Evolutionary conservation across 2,113 vertebrate genomes (phyloP), one percentile per base, ranked within the genome.

Genomic region (Rissa tridactyla): DNA sequence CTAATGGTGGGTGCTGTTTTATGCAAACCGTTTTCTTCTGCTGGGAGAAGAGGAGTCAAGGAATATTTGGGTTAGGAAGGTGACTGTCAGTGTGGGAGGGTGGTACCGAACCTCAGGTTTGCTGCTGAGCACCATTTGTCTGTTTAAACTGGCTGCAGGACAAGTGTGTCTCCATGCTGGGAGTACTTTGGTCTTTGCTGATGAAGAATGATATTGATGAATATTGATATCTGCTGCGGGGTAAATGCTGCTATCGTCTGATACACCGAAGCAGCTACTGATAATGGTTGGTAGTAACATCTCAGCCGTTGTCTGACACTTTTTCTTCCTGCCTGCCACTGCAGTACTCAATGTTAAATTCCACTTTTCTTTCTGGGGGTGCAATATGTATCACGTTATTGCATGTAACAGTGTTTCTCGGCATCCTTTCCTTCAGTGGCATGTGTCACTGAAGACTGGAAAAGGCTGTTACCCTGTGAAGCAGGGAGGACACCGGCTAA

Each of bases 71-170:
- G 36, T 72, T 70, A 49, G 30, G 54, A 82, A 82, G 49, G 25
- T 0, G 1, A 22, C 15, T 68, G 26, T 40, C 54, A 26, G 47
- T 0, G 0, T 72, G 62, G 55, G 44, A 61, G 16, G 30, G 12
- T 73, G 40, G 40, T 76, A 49, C 36, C 10, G 5, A 80, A n/a
- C 32, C 66, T 79, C 62, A 47, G 9, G 65, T 75, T 85, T 86
- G 46, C 73, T 86, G 34, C 60, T n/a, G 19, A 49, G 17, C 84
- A 65, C 69, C 52, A 42, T 51, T 94, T 87, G 29, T 76, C 52
- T 54, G 58, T 23, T 72, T 90, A 52, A 79, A 64, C 26, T 79
- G 36, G 16, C 66, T 88, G 70, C 66, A 47, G 71, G 44, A 15
- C n/a, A 65, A 58, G 47, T 47, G 12, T 64, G 32, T 90, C 29